Evolutionary conservation across 2,888 invertebrate species (phyloP).

Genomic region (Plagodis pulveraria): DNA sequence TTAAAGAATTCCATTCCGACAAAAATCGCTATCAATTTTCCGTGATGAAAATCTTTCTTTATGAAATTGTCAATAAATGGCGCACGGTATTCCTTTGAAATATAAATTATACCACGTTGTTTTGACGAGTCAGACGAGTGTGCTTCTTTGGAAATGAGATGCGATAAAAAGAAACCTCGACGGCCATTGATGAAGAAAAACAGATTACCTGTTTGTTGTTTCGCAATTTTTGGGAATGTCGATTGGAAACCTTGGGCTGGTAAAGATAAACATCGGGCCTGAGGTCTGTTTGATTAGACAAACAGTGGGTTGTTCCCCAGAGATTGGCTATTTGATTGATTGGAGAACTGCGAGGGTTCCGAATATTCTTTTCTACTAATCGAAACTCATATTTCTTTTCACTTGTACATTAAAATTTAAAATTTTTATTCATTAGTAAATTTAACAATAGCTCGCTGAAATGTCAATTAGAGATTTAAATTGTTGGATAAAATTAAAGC

Average conservation of each 20-base stretch:
- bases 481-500: conserved; percentile 58
- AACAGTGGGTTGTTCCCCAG: conserved; percentile 27
- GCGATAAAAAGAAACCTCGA: conserved; percentile 30
- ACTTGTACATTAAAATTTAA: conserved; percentile 1
- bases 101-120: conserved; percentile 51
- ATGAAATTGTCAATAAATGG: conserved; percentile 69
- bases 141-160: conserved; percentile 41
- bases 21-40: conserved; percentile 70
- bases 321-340: conserved; percentile 35
- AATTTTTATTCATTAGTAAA: background rate
- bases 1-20: conserved; percentile 60
- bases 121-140: conserved; percentile 48
- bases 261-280: conserved; percentile 36
- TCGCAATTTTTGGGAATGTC: conserved; percentile 33
- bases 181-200: conserved; percentile 34
- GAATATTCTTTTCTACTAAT: conserved; percentile 14
- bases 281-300: conserved; percentile 35
- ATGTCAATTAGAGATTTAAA: conserved; percentile 73
- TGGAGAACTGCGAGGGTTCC: conserved; percentile 22
- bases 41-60: conserved; percentile 65
- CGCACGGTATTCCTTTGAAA: conserved; percentile 55
- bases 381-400: conserved; percentile 20
- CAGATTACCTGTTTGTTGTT: conserved; percentile 38
- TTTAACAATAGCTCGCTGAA: conserved; percentile 48
- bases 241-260: conserved; percentile 28